phyloP scores from a whole-genome alignment of 2,797 vertebrate genomes.

The Ceryle rudis region DNA sequence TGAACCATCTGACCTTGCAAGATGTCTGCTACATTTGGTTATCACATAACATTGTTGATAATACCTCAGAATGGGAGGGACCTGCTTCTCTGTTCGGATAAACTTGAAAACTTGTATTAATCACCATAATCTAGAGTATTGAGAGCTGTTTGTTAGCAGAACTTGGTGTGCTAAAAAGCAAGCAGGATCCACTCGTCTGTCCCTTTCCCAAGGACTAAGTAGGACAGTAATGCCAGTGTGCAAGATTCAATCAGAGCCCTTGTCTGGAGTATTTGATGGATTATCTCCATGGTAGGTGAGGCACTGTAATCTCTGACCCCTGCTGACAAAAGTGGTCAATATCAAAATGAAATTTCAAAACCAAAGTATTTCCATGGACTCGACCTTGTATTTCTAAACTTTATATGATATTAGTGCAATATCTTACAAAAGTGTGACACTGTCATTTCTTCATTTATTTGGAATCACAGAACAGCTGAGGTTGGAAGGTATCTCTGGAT shows the following conservation, averaged over 20 bases:
- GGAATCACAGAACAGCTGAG: neutral
- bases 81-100: neutral
- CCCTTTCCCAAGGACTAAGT: neutral
- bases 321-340: neutral
- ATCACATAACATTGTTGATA: neutral
- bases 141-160: neutral
- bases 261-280: neutral
- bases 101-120: neutral
- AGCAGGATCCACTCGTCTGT: fast-evolving
- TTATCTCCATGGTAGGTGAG: neutral
- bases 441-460: neutral
- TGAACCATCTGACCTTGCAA: neutral
- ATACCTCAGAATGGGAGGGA: neutral
- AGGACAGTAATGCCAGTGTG: neutral
- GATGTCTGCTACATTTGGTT: neutral
- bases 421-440: neutral
- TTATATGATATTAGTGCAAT: neutral
- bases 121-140: neutral
- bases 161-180: neutral
- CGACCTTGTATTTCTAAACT: neutral
- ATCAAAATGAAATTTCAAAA: neutral
- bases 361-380: neutral
- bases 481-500: neutral
- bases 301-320: neutral
- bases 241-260: neutral